Base-by-base conservation (phyloP, 2,797 vertebrate species). In the Tiaroga cobitis region DNA sequence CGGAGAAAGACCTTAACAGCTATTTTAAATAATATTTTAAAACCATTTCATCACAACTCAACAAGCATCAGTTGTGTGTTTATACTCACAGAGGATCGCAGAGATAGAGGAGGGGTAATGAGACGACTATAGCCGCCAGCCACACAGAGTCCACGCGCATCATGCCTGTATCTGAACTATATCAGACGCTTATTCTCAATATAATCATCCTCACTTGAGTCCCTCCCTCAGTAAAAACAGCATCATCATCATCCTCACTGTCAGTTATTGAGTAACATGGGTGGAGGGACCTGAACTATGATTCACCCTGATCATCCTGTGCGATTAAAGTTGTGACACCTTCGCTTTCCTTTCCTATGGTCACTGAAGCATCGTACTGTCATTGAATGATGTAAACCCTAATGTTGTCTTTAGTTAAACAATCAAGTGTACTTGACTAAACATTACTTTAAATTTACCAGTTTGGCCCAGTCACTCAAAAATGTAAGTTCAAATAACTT, bases 51-150 rank as follows among this genome's bases (percentile, higher is more conserved):
- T 43, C 69, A 63, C 59, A 29, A 16, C n/a, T 29, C 13, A 29
- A 26, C n/a, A 16, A 29, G 26, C 29, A 65, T 18, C 15, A 8
- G 24, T 3, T 65, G 26, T 54, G 73, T 54, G 26, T 16, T 37
- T 21, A 46, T 82, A 82, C 81, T 82, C 81, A 82, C 81, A 82
- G 81, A 1, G 80, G 80, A 10, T 1, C 0, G 39, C 81, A 61
- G 54, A 61, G 37, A 8, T 69, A 43, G 54, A 61, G 69, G 7
- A 61, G 54, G 0, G 81, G n/a, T 10, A 61, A 73, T 9, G 37
- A 82, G 39, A 32, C 26, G 68, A 73, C 11, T 5, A 73, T 26
- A 24, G 68, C 19, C 41, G 69, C 69, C 54, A 82, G 54, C 37
- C 81, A 82, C 81, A 73, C 32, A 1, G 24, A 69, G 21, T 46